phyloP scores from a whole-genome alignment of 2,113 vertebrate species.

The Pao palembangensis region DNA sequence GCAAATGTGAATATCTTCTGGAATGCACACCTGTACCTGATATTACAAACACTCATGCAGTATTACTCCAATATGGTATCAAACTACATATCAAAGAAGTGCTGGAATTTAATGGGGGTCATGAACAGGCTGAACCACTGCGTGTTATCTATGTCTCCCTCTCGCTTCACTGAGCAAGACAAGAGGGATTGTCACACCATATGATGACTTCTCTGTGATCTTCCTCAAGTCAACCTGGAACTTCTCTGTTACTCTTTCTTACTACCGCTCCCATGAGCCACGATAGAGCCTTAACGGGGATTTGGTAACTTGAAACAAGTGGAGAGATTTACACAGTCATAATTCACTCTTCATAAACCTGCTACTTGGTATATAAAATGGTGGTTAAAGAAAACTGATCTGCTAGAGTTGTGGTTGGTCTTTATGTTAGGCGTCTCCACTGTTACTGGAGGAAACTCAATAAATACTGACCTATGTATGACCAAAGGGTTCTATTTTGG shows the following conservation, averaged over 20 bases:
- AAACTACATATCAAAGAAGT: conserved; percentile 64
- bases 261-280: conserved; percentile 24
- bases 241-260: conserved; percentile 28
- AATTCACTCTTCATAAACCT: conserved; percentile 73
- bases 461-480: conserved; percentile 38
- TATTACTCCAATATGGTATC: conserved; percentile 67
- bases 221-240: conserved; percentile 40
- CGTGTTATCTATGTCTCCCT: conserved; percentile 37
- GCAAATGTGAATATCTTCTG: conserved; percentile 42
- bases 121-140: conserved; percentile 44
- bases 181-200: conserved; percentile 48
- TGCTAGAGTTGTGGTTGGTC: conserved; percentile 26
- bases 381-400: conserved; percentile 54
- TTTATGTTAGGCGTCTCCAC: conserved; percentile 26
- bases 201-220: conserved; percentile 52
- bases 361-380: conserved; percentile 68
- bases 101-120: conserved; percentile 61
- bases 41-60: conserved; percentile 49
- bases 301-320: conserved; percentile 64
- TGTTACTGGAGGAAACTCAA: conserved; percentile 54
- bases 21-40: conserved; percentile 63
- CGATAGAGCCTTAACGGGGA: conserved; percentile 44
- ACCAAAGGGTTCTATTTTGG: conserved; percentile 42
- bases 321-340: conserved; percentile 62
- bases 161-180: conserved; percentile 48